Conservation (phyloP, 2,888 invertebrate genomes). For the Amphiduros pacificus region DNA sequence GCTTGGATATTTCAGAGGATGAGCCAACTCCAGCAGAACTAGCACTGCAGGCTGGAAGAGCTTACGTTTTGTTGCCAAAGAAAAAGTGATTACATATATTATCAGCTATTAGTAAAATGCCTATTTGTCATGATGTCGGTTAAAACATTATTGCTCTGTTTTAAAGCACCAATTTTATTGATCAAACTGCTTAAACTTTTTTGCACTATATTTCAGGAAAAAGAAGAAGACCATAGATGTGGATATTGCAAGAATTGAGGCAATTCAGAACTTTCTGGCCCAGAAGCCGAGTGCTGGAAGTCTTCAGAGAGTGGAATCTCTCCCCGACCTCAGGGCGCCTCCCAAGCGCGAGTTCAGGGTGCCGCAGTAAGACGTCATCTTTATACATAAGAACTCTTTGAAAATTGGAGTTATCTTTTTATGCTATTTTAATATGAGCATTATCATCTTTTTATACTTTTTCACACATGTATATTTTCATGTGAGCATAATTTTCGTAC, state of each 20-base stretch:
- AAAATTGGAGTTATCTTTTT: too few relatives aligned
- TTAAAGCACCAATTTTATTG: too few relatives aligned
- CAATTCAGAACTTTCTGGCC: constrained; percentile 45
- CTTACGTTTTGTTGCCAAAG: constrained; percentile 50
- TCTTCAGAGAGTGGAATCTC: constrained; percentile 38
- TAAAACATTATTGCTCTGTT: too few relatives aligned
- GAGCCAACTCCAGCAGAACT: constrained; percentile 49
- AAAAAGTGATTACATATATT: constrained; percentile 6
- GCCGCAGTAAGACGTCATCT: constrained; percentile 35
- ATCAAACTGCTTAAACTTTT: too few relatives aligned
- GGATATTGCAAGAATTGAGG: constrained; percentile 47
- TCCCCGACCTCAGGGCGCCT: constrained; percentile 36
- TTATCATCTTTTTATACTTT: too few relatives aligned
- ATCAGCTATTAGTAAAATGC: background rate
- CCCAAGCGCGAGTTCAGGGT: constrained; percentile 49
- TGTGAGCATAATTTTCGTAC: too few relatives aligned
- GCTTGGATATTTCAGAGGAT: constrained; percentile 2
- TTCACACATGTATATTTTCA: too few relatives aligned
- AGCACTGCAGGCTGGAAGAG: constrained; percentile 52
- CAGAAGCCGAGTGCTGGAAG: constrained; percentile 28
- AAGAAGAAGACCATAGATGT: constrained; percentile 30
- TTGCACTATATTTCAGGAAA: constrained; percentile 26
- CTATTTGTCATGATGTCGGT: too few relatives aligned
- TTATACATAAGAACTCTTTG: background rate
- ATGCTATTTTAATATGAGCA: too few relatives aligned